Evolutionary conservation across 2,797 vertebrate genomes (phyloP), one percentile per base, ranked within the genome.

Genomic region (Aythya fuligula): DNA sequence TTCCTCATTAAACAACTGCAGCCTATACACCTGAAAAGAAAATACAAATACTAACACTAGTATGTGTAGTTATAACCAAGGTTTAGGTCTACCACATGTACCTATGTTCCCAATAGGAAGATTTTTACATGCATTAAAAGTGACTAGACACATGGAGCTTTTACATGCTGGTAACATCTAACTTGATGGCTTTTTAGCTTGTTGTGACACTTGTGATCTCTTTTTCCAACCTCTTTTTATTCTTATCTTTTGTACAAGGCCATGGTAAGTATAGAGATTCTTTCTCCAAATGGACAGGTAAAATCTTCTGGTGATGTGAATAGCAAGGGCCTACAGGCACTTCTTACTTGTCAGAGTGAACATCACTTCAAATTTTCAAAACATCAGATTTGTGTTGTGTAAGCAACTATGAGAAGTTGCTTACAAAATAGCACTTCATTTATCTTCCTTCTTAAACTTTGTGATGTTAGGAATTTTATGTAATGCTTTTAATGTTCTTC

Each of bases 161-260:
- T 90, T 76, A 93, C 11, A 3, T 45, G 56, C 73, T 75, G 38
- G 56, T 85, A 82, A 76, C 14, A 18, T 82, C n/a, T 1, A 4
- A 61, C 74, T 49, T 90, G 57, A 79, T 89, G 57, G 71, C 60
- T 84, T 88, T 88, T 71, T 94, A 85, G 61, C 54, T 51, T 71
- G 28, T 78, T 80, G 34, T 75, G 34, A 90, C 54, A 81, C 73
- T 69, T 90, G 58, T 67, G 24, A 80, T 89, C 45, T 89, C 82
- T 90, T 49, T 36, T 81, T 92, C 70, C 54, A 70, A 14, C 22
- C 24, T 58, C 24, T 79, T 91, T 86, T 88, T 82, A 32, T 86
- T 89, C 39, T 77, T 7, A 49, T 67, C 28, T 89, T 89, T 80
- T 84, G 36, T 38, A 51, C 51, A 90, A 95, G 66, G 25, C 19